A percentile compares a stretch with the other conserved stretches of the same genome.
Conservation (phyloP, 1,140 invertebrate species). For the Gerris buenoi region DNA sequence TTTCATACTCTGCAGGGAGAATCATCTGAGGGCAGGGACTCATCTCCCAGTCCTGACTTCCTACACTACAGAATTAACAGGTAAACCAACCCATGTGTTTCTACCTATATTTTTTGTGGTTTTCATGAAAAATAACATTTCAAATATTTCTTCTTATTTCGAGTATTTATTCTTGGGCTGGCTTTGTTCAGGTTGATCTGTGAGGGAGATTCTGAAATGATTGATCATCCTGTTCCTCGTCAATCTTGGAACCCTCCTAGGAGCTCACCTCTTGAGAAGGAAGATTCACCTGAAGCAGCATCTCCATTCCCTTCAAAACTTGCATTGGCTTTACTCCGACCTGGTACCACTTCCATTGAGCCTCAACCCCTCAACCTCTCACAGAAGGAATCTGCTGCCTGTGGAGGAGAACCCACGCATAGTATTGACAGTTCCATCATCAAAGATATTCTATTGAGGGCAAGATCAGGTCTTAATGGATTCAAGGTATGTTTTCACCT, state of each 20-base stretch:
- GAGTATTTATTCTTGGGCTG: too few species aligned
- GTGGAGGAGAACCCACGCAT: too few species aligned
- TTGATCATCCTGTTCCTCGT: background rate
- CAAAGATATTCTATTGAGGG: constrained; percentile 65
- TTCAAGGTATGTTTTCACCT: too few species aligned
- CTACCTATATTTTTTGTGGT: too few species aligned
- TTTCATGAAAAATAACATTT: too few species aligned
- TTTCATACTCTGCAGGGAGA: constrained; percentile 38
- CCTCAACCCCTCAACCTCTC: constrained; percentile 51
- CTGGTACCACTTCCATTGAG: constrained; percentile 10
- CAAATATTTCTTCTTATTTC: too few species aligned
- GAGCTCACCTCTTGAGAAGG: background rate
- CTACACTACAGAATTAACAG: too few species aligned
- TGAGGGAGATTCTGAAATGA: background rate
- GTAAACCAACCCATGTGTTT: too few species aligned
- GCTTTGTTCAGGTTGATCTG: background rate
- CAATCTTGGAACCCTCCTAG: too few species aligned
- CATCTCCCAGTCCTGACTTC: background rate
- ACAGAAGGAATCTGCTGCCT: constrained; percentile 30
- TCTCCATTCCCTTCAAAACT: constrained; percentile 20
- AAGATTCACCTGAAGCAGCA: constrained; percentile 1
- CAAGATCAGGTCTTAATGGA: constrained; percentile 30
- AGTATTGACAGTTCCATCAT: constrained; percentile 56
- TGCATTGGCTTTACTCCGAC: constrained; percentile 22
- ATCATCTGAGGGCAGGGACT: background rate